Base-by-base conservation (phyloP, 2,888 invertebrate species). In the Rhamphomyia laevipes region DNA sequence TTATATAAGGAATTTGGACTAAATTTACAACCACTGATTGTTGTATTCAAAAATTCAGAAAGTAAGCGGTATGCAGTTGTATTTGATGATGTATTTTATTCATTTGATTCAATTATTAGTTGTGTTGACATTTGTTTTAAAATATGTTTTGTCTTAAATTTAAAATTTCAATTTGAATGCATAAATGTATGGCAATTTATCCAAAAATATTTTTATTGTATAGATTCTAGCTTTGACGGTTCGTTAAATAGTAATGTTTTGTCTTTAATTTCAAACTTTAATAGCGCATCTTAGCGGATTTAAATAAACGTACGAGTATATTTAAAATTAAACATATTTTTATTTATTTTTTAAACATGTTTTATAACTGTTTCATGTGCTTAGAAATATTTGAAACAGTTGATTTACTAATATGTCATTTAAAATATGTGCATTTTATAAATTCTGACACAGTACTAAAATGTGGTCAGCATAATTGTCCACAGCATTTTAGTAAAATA, bases 131-230 rank as follows among this genome's bases (percentile, higher is more conserved):
- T 23, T 21, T 17, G 37, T 15, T 48, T 43, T 23, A 42, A 47
- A 33, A 47, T 43, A 41, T 47, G 42, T 17, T 35, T 42, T 31
- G 47, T 47, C 3, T 38, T 48, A 15, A 21, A 43, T 23, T 43
- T 48, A 33, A 37, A 37, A 16, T 48, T 43, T 21, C 48, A 43
- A 27, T 43, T 43, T 35, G 48, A 42, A 11, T 43, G 48, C 38
- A 27, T 33, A 43, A 43, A 43, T 23, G 43, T 48, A 27, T 48
- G 33, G 48, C 43, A 33, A 16, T 48, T 48, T 33, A 48, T 48
- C 23, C 44, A 44, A 48, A 44, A 48, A 38, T 37, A 35, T 43
- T 48, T 48, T 43, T 43, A 35, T 43, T 4, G 5, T 21, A 21
- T 21, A 4, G 21, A 21, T 21, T 4, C 21, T 4, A 3, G 21